Conservation (phyloP, 2,113 vertebrate species). For the Toxotes jaculatrix region DNA sequence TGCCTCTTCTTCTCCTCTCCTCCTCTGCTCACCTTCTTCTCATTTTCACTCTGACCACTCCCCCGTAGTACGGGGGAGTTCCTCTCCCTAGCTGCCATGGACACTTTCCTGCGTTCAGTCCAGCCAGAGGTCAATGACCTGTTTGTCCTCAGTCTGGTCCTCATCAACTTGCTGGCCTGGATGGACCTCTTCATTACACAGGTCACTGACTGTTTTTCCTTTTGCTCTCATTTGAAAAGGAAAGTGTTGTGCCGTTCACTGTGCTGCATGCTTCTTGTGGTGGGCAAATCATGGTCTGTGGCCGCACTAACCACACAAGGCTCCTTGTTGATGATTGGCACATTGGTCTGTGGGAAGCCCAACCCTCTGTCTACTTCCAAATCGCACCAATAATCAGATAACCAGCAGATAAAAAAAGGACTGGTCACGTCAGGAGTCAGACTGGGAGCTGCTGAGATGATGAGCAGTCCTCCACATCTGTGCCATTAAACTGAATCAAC, state of each 20-base stretch:
- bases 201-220: conserved; percentile 39
- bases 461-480: too few relatives aligned
- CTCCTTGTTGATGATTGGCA: too few relatives aligned
- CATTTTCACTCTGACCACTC: background rate
- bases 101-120: conserved; percentile 94
- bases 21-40: too few relatives aligned
- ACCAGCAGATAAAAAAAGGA: too few relatives aligned
- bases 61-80: conserved; percentile 89
- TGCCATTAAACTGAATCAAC: too few relatives aligned
- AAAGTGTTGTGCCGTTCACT: too few relatives aligned
- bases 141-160: conserved; percentile 95
- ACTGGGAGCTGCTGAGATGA: too few relatives aligned
- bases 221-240: background rate
- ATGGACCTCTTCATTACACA: conserved; percentile 99
- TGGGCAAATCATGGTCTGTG: background rate
- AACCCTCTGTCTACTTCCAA: too few relatives aligned
- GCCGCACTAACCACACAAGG: background rate
- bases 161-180: conserved; percentile 98
- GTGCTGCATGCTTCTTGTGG: background rate
- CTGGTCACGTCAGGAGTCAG: too few relatives aligned
- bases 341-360: too few relatives aligned
- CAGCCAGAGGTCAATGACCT: conserved; percentile 98
- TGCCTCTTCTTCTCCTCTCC: too few relatives aligned
- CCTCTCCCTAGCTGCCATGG: conserved; percentile 94
- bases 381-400: too few relatives aligned